Evolutionary conservation across 1,140 invertebrate species (phyloP).

Genomic region (Steinernema khuongi): DNA sequence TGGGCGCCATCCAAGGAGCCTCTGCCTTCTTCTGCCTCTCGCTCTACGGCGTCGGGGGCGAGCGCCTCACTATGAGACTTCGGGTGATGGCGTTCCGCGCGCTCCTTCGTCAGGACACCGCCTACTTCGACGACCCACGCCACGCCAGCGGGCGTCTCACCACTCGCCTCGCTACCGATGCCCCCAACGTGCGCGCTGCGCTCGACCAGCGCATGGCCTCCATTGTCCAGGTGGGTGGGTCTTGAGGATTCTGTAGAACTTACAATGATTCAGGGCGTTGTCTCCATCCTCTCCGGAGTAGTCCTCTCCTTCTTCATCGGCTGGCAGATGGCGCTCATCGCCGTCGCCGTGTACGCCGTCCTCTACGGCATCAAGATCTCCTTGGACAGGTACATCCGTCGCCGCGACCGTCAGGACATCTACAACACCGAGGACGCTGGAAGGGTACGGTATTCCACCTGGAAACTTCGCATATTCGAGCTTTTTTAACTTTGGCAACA

Average conservation of each 20-base stretch:
- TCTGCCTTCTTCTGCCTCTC: neutral
- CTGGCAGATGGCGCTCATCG: slow-evolving; percentile 57
- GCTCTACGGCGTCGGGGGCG: slow-evolving; percentile 58
- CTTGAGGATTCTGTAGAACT: no score
- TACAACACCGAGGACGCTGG: slow-evolving; percentile 61
- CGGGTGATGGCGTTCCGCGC: slow-evolving; percentile 60
- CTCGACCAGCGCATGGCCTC: slow-evolving; percentile 60
- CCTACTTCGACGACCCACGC: slow-evolving; percentile 62
- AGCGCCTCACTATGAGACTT: slow-evolving; percentile 61
- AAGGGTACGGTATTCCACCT: no score
- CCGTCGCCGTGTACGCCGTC: neutral
- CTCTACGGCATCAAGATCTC: slow-evolving; percentile 37
- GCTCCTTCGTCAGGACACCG: slow-evolving; percentile 62
- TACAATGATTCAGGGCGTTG: no score
- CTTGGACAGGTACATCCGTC: slow-evolving; percentile 53
- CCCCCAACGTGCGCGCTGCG: slow-evolving; percentile 62
- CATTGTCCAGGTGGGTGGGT: no score
- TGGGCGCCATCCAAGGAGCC: neutral
- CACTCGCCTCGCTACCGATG: slow-evolving; percentile 62
- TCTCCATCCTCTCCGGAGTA: slow-evolving; percentile 57
- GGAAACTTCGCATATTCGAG: neutral
- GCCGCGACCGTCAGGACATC: slow-evolving; percentile 44
- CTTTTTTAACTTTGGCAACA: no score
- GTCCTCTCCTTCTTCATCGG: slow-evolving; percentile 55
- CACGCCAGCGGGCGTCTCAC: slow-evolving; percentile 62